Evolutionary conservation across 2,113 vertebrate genomes (phyloP), one percentile per base, ranked within the genome.

Genomic region (Fulmarus glacialis): DNA sequence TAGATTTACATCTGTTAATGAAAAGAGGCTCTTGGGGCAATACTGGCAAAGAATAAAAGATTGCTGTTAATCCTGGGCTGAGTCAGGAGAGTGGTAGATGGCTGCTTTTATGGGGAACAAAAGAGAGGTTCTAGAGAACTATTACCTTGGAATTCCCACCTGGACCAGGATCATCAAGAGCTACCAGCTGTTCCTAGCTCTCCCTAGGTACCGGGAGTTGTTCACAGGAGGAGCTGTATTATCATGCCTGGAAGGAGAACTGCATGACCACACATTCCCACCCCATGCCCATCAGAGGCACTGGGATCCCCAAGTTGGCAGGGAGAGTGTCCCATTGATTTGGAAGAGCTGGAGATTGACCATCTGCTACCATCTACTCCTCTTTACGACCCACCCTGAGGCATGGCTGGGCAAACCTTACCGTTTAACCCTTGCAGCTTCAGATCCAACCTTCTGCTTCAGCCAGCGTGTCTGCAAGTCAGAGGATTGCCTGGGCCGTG

Each of bases 291-390:
- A 52, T 55, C 55, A 42, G 60, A 56, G 29, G 8, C 21, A n/a
- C 2, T 18, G 50, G 40, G 18, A 92, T 78, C 5, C 48, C 8
- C 0, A 0, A 79, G 10, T 0, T 38, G 63, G 18, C 16, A 23
- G 11, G 62, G 43, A 73, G 8, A 59, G 23, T 6, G 13, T 20
- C 48, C 43, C 10, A 23, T 8, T 27, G n/a, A 45, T 64, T 73
- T 32, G 23, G 24, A 67, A 86, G 23, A 52, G 24, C n/a, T 70
- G 50, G 55, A 45, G 71, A 50, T 2, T 34, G 71, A 60, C 18
- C 15, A 19, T 5, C 23, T 45, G 23, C 34, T 55, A 11, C 30
- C 56, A 67, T 43, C 30, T 66, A 6, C 53, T 79, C 22, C 18
- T 83, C 50, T 73, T 56, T 38, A 48, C 73, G 47, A 43, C 11